Conservation (phyloP, 2,113 vertebrate genomes). For the Cyprinodon variegatus region DNA sequence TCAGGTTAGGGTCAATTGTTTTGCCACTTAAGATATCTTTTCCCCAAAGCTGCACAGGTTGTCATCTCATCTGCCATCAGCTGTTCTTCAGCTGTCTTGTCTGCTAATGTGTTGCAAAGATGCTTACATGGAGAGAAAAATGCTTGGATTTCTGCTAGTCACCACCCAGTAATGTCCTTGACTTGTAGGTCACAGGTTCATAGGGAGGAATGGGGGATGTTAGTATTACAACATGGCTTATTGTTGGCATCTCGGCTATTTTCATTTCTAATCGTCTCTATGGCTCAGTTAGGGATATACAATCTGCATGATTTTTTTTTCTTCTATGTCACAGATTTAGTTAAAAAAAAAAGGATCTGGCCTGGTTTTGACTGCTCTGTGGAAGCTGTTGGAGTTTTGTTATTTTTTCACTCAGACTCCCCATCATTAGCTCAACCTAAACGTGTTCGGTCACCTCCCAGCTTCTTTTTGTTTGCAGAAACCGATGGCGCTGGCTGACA, state of each 20-base stretch:
- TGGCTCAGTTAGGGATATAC: background rate
- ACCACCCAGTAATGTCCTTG: constrained; percentile 31
- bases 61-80: constrained; percentile 56
- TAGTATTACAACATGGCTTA: background rate
- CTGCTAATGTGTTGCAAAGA: constrained; percentile 20
- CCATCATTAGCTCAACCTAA: constrained; percentile 18
- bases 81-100: constrained; percentile 39
- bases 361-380: background rate
- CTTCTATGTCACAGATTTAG: background rate
- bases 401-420: constrained; percentile 3
- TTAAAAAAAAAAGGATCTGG: background rate
- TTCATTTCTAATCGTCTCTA: background rate
- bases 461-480: constrained; percentile 57
- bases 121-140: constrained; percentile 43
- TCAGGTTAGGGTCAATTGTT: constrained; percentile 7
- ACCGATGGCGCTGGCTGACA: constrained; percentile 34
- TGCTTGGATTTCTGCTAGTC: constrained; percentile 51
- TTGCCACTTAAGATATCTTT: background rate
- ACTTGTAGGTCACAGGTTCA: background rate
- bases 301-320: background rate
- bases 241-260: background rate
- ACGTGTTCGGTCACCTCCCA: constrained; percentile 57
- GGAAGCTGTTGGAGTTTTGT: background rate
- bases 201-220: background rate
- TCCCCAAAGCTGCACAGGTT: background rate